Conservation (phyloP, 2,113 vertebrate species). For the Corythaixoides concolor region DNA sequence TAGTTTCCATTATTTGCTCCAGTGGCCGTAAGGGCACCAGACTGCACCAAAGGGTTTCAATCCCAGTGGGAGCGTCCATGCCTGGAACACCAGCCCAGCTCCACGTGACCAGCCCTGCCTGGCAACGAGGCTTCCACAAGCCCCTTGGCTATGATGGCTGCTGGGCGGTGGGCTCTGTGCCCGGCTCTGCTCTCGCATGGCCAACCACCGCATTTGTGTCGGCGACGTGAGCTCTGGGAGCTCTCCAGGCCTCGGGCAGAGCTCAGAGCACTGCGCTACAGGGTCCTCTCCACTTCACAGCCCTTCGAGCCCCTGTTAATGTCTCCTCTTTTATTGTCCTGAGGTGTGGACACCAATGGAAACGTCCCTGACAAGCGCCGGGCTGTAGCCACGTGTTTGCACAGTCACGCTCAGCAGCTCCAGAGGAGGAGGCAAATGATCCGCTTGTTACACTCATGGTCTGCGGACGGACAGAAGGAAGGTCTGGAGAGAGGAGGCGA, state of each 20-base stretch:
- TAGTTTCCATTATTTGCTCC: not conserved
- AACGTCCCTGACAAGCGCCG: fast-evolving
- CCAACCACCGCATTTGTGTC: not conserved
- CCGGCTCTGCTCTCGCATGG: not conserved
- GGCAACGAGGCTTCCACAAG: not conserved
- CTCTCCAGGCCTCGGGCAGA: not conserved
- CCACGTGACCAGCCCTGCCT: not conserved
- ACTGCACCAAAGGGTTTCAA: not conserved
- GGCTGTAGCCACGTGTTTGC: not conserved
- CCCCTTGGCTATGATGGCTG: not conserved
- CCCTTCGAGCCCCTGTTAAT: not conserved
- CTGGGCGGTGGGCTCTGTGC: not conserved
- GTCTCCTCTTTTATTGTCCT: not conserved
- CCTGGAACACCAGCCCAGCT: not conserved
- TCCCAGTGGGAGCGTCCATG: not conserved
- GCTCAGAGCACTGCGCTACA: not conserved
- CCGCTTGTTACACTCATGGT: not conserved
- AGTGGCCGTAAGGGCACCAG: not conserved
- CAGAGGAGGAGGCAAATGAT: too few relatives aligned
- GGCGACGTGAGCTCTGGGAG: not conserved
- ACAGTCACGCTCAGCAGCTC: not conserved
- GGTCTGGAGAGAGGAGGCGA: not conserved
- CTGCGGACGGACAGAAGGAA: not conserved
- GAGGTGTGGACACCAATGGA: not conserved
- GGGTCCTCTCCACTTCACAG: not conserved